Evolutionary conservation across 2,797 vertebrate genomes (phyloP), one percentile per base, ranked within the genome.

Genomic region (Mus caroli): DNA sequence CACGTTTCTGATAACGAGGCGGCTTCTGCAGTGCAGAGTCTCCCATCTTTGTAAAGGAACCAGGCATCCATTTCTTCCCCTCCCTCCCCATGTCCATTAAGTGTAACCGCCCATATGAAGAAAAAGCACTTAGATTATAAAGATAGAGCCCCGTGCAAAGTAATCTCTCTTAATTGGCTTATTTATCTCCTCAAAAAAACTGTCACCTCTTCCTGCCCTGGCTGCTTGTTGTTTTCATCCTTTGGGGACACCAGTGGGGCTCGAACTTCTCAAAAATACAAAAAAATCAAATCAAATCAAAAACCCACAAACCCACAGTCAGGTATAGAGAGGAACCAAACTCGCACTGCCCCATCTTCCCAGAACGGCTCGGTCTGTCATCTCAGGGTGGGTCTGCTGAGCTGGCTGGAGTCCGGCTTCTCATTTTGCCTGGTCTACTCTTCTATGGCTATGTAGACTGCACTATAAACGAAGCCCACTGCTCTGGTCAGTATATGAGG

Each of bases 1-100:
- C 97, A 95, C 80, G 62, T 97, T 97, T 90, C 94, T 13, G 76
- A 90, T 1, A 11, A 86, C 24, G 79, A n/a, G 20, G 92, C 54
- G 87, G 96, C 95, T 90, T 96, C n/a, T 13, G 58, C 60, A 46
- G 84, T 28, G 96, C 83, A 6, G 37, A 54, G 37, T 80, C 77
- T 8, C 79, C 37, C 73, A 71, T 71, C 43, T 76, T 96, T 52
- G 85, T 14, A 62, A 52, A 95, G 78, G 94, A 96, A 80, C 80
- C 54, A 50, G 37, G 2, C 22, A 50, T 24, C 71, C 60, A 14
- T 62, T 31, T 20, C 34, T 5, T 24, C n/a, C 31, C 34, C 52
- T 50, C 34, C 62, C 80, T 85, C 58, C 83, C 58, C 43, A 56
- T 13, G 60, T 3, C 15, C 37, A 37, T 31, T 15, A 22, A 43